Evolutionary conservation across 2,888 invertebrate species (phyloP).

Genomic region (Arctia plantaginis): DNA sequence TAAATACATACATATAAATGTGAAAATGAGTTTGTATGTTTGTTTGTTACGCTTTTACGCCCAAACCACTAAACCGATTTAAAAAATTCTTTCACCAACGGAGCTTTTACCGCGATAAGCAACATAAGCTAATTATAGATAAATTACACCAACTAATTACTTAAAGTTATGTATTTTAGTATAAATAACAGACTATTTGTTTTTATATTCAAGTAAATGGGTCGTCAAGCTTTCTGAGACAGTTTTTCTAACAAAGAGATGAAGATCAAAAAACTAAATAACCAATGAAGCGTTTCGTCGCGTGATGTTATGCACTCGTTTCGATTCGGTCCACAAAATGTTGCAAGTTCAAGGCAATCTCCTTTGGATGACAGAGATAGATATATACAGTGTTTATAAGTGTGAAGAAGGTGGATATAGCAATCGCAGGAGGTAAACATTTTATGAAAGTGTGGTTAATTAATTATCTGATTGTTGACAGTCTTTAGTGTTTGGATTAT

Average conservation of each 20-base stretch:
- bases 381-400: slow-evolving; percentile 17
- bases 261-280: slow-evolving; percentile 48
- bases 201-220: slow-evolving; percentile 28
- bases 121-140: too few species aligned
- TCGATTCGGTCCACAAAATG: slow-evolving; percentile 47
- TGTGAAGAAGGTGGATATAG: slow-evolving; percentile 17
- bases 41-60: too few species aligned
- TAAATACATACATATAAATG: too few species aligned
- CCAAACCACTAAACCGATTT: too few species aligned
- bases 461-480: slow-evolving; percentile 42
- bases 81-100: too few species aligned
- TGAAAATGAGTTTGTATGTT: too few species aligned
- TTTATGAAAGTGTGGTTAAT: slow-evolving; percentile 54
- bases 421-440: slow-evolving; percentile 46
- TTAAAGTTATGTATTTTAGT: not conserved
- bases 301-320: slow-evolving; percentile 48
- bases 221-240: slow-evolving; percentile 46
- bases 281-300: slow-evolving; percentile 45
- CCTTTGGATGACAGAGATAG: slow-evolving; percentile 18
- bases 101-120: too few species aligned
- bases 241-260: slow-evolving; percentile 44
- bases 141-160: too few species aligned
- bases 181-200: not conserved
- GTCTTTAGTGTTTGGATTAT: slow-evolving; percentile 39
- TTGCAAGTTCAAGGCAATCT: slow-evolving; percentile 50